Base-by-base conservation (phyloP, 1,140 invertebrate species). In the Dryas iulia region DNA sequence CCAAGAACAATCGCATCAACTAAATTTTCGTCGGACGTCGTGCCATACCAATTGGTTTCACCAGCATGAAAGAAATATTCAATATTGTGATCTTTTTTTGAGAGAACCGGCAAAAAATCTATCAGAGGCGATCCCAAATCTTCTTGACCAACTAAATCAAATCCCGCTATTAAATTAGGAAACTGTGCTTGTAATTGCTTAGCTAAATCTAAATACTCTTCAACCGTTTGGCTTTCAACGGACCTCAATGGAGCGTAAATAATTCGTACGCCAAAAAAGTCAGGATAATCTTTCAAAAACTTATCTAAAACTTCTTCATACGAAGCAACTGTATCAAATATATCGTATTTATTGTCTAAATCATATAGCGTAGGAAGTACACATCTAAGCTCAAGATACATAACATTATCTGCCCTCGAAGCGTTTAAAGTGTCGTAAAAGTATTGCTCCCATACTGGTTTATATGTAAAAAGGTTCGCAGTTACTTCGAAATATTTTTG, bases 21-120 rank as follows among this genome's bases (percentile, higher is more conserved):
- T 5, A 97, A 77, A 84, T 97, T 97, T 62, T 95, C 93, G 83
- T 96, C 95, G 1, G 94, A 93, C 1, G 81, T 77, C 0, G 87
- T 83, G 1, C 95, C 95, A 63, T 92, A 94, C 95, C 95, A 95
- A 87, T 96, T 95, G 0, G 97, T 97, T 90, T 97, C 96, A 14
- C 96, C 96, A 0, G 96, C 95, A 78, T 97, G 96, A 71, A 97
- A 97, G 77, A 96, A 97, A 69, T 94, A 95, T 8, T 94, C 90
- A 3, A 97, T 86, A n/a, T 84, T 72, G 2, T 93, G 72, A 0
- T 74, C 79, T 23, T 86, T 92, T 47, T 93, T 81, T 3, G 84
- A 76, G 4, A 96, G 72, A 26, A 96, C 82, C 39, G 92, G 81
- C 2, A 95, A 73, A 78, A 96, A 96, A 5, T 94, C 89, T 23